Conservation (phyloP, 2,888 invertebrate genomes). For the Silvanus unidentatus region DNA sequence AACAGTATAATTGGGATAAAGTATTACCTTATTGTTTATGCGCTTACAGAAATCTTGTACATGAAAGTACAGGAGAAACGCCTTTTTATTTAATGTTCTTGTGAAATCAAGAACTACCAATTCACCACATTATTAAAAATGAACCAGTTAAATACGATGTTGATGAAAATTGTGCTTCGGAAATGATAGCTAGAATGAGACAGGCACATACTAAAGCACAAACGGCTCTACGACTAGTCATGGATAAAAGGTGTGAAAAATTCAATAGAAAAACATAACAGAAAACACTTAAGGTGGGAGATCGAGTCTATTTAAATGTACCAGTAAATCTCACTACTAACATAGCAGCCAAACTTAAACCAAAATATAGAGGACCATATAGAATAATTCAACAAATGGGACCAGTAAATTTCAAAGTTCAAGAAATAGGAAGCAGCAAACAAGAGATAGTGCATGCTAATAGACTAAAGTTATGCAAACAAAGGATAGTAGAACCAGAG, state of each 20-base stretch:
- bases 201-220: conserved; percentile 5
- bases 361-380: neutral
- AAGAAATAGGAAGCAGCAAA: conserved; percentile 9
- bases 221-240: neutral
- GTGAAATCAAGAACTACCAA: conserved; percentile 20
- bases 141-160: conserved; percentile 9
- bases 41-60: conserved; percentile 20
- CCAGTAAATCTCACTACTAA: neutral
- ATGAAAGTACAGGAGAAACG: conserved; percentile 19
- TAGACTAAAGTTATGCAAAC: conserved; percentile 4
- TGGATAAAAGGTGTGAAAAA: conserved; percentile 1
- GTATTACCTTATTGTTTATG: conserved; percentile 27
- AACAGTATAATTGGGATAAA: conserved; percentile 28
- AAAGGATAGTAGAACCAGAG: neutral
- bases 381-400: conserved; percentile 6
- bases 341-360: neutral
- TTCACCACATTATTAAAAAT: conserved; percentile 14
- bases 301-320: conserved; percentile 7
- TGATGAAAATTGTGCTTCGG: conserved; percentile 9
- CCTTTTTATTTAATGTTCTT: conserved; percentile 24
- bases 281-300: conserved; percentile 7
- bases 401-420: conserved; percentile 14
- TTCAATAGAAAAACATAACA: neutral
- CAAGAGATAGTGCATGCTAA: conserved; percentile 16
- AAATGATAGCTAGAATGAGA: conserved; percentile 6